Evolutionary conservation across 2,797 vertebrate genomes (phyloP).

Genomic region (Lycodopsis pacificus): DNA sequence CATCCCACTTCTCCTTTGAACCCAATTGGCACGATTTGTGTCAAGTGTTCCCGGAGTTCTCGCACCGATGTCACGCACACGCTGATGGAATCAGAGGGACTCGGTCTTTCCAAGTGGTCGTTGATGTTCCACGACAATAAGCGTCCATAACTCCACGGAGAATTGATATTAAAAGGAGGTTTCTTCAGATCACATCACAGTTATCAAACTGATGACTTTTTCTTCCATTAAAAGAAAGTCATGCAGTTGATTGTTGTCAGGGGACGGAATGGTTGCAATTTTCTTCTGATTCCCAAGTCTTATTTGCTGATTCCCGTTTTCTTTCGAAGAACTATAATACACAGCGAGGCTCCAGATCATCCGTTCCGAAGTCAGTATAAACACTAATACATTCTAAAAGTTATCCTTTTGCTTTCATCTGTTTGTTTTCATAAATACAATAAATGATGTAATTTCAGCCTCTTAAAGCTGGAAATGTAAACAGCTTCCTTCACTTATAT

Average conservation of each 20-base stretch:
- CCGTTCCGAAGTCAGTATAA: too few species aligned
- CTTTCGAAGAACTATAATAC: too few species aligned
- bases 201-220: background rate
- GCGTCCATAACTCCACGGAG: background rate
- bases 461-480: too few species aligned
- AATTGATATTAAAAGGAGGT: background rate
- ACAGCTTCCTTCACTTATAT: too few species aligned
- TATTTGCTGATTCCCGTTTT: too few species aligned
- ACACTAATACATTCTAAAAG: too few species aligned
- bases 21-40: background rate
- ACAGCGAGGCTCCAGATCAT: too few species aligned
- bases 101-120: background rate
- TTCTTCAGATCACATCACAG: background rate
- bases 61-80: background rate
- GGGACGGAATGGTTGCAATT: too few species aligned
- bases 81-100: conserved; percentile 8
- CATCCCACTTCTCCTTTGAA: conserved; percentile 25
- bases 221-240: background rate
- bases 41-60: conserved; percentile 5
- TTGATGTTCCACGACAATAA: background rate
- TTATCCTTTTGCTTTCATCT: too few species aligned
- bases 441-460: too few species aligned
- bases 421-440: too few species aligned
- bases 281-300: too few species aligned
- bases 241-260: background rate